Evolutionary conservation across 2,888 invertebrate genomes (phyloP), one percentile per base, ranked within the genome.

Genomic region (Phalera bucephala): DNA sequence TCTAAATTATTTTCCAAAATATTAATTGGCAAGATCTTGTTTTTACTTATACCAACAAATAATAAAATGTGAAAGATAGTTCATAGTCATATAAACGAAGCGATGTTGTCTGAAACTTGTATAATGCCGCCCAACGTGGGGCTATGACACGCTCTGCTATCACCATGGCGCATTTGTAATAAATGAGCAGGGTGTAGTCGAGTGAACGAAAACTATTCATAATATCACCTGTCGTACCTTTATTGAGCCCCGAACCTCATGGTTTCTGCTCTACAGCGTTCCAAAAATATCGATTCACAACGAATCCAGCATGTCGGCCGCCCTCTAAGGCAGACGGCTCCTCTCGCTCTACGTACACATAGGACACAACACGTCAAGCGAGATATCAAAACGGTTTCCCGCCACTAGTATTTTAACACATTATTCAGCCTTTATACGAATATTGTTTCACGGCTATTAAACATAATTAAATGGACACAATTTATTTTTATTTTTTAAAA

Each of bases 241-340:
- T 81, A 86, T 72, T 84, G 75, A 79, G 78, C 72, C 78, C 75
- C 65, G 74, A 80, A 82, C 77, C 79, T 80, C 89, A 87, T 87
- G 80, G 74, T 86, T 80, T 83, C 75, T 69, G 79, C 78, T 82
- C 68, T 71, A 79, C 73, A 85, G 73, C 75, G 88, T 75, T 86
- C 86, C 86, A 83, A 87, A 87, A 87, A 82, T 89, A 89, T 88
- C 86, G 89, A 89, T 88, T 89, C 87, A 87, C 83, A 72, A 78
- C 80, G 82, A 85, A 85, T 81, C 82, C 86, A 85, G 87, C 88
- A 88, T 88, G 87, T 85, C 87, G 85, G 82, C 80, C 84, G 84
- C 84, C 86, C 86, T 84, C 80, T 79, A 77, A 84, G 82, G 84
- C 85, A 83, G 84, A 83, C 86, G 74, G 85, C 75, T 81, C 75